Conservation (phyloP, 2,113 vertebrate species). For the Cephalopholis sonnerati region DNA sequence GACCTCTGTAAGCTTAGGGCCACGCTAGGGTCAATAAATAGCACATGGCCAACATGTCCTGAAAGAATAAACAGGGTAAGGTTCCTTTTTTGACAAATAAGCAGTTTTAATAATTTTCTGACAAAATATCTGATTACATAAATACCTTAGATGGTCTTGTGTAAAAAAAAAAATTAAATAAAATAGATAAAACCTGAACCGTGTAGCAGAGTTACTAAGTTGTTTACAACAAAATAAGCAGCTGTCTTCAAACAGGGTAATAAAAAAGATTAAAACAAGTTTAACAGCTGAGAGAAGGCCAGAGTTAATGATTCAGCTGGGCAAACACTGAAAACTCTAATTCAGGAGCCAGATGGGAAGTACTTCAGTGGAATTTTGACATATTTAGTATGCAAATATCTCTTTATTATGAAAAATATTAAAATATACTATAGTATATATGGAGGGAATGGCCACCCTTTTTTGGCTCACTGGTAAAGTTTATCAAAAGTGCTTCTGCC, state of each 20-base stretch:
- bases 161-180: background rate
- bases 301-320: background rate
- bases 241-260: background rate
- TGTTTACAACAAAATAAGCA: constrained; percentile 9
- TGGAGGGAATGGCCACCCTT: background rate
- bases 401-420: background rate
- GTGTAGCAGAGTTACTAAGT: background rate
- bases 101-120: background rate
- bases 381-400: background rate
- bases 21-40: constrained; percentile 15
- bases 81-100: background rate
- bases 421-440: background rate
- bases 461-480: background rate
- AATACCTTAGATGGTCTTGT: background rate
- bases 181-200: background rate
- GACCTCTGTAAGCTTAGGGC: constrained; percentile 9
- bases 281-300: background rate
- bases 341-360: background rate
- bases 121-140: background rate
- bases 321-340: background rate
- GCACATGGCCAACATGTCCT: background rate
- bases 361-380: background rate
- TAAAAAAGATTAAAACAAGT: constrained; percentile 18
- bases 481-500: background rate
- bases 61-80: background rate